Base-by-base conservation (phyloP, 1,140 invertebrate species). In the Drosophila nasuta region DNA sequence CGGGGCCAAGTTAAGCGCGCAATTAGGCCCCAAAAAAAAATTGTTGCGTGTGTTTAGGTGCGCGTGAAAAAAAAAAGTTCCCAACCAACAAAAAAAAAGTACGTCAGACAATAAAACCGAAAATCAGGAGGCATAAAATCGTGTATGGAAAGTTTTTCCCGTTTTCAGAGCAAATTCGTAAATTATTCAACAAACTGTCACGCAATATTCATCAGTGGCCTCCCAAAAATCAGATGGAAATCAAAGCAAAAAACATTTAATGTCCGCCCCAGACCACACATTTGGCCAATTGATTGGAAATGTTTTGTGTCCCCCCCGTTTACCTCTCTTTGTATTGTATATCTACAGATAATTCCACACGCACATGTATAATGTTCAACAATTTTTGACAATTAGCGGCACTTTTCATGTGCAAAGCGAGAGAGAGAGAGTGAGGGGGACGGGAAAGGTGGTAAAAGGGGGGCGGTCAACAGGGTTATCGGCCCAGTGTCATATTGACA, bases 351-450 rank as follows among this genome's bases (percentile, higher is more conserved):
- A 74, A 74, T 69, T 38, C 71, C 41, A 73, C 79, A 80, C 79
- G 68, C 75, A 75, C 65, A 71, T 63, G 56, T 45, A 71, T 82
- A 79, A 85, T 89, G 81, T 73, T 65, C 59, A 91, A 91, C 82
- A 83, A 88, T 91, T 91, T 91, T 88, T 82, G 76, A 91, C 89
- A 91, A 91, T 91, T 91, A 89, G 83, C 88, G 88, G 89, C 85
- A 79, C 79, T 88, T 86, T 91, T 89, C 81, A 91, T 89, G 88
- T 91, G 59, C 58, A 54, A 66, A 20, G 43, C 7, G n/a, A 17
- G 52, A 6, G 8, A 10, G 3, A 45, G 17, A 1, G 46, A 17
- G 15, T 1, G 17, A 7, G 49, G 20, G 20, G 20, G 20, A 20
- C 3, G 3, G 20, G 3, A 25, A 25, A 25, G 20, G 13, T 33